Conservation (phyloP, 2,888 invertebrate species). For the Zeuzera pyrina region DNA sequence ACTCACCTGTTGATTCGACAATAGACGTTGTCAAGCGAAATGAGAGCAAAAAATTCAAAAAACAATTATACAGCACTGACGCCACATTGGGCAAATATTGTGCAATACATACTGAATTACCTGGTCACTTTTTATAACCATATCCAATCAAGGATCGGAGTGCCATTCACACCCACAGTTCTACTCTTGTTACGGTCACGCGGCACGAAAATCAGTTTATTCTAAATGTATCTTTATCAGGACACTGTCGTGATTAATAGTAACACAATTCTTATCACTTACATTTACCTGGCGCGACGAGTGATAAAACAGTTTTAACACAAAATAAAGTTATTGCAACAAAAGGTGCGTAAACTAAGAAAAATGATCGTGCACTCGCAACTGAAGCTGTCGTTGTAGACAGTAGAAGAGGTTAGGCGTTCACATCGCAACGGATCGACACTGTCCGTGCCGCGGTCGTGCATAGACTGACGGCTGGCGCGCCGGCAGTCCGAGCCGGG, state of each 20-base stretch:
- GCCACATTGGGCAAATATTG: not conserved
- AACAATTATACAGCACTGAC: too few species aligned
- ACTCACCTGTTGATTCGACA: too few species aligned
- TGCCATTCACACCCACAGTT: constrained; percentile 25
- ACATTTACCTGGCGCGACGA: constrained; percentile 42
- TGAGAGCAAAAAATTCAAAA: too few species aligned
- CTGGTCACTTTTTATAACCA: constrained; percentile 39
- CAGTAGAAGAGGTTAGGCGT: constrained; percentile 58
- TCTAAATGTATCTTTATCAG: constrained; percentile 40
- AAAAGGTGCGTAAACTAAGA: constrained; percentile 31
- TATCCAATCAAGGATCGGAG: constrained; percentile 31
- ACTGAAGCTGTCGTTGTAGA: constrained; percentile 64
- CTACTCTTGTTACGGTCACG: constrained; percentile 39
- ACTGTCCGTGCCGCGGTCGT: constrained; percentile 66
- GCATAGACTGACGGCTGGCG: constrained; percentile 50
- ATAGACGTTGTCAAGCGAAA: too few species aligned
- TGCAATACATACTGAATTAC: constrained; percentile 21
- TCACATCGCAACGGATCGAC: constrained; percentile 70
- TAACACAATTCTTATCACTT: constrained; percentile 60
- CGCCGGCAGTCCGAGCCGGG: constrained; percentile 9
- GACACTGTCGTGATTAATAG: constrained; percentile 39
- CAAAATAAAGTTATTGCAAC: constrained; percentile 47
- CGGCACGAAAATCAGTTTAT: constrained; percentile 28
- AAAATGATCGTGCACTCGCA: constrained; percentile 44
- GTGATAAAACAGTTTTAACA: constrained; percentile 32